Base-by-base conservation (phyloP, 2,797 vertebrate species). In the Atherinosoma microstoma region DNA sequence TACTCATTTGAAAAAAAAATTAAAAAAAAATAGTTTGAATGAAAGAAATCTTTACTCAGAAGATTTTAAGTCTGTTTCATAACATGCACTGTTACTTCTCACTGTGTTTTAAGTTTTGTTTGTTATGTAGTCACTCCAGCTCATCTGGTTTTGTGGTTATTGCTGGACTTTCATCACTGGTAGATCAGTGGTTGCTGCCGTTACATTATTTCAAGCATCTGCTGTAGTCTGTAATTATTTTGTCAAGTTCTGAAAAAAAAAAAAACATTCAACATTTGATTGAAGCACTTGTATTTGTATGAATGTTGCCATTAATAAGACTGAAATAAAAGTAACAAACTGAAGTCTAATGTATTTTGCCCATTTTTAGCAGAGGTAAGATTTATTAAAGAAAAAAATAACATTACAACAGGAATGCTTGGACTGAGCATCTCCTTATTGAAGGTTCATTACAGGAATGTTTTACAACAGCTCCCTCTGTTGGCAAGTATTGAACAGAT, bases 261-360 rank as follows among this genome's bases (percentile, higher is more conserved):
- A 58, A 68, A 70, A 85, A 77, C 56, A 79, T 69, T 68, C 64
- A 69, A 70, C 30, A 30, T 89, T 89, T 80, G 11, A 12, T 83
- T 84, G 78, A 59, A 80, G 73, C 79, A 79, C 58, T 73, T 79
- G 68, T 77, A 72, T 87, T 90, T 87, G 77, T 90, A 85, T 91
- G 75, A 84, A 87, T 87, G 69, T 90, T 90, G 87, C 86, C 69
- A 81, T 85, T 89, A 83, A 75, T 57, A 62, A 73, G 75, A 91
- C 77, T 87, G 74, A 92, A 90, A 92, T 89, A 89, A 93, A 1
- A 32, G 66, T 70, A 8, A 74, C 47, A 73, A 6, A 29, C 11
- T 16, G 1, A n/a, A 30, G 53, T 74, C 42, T 67, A 10, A 27
- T 24, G 59, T 60, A 20, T 78, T 9, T 35, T 56, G 15, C 2